Evolutionary conservation across 64 coral and sea anemone genomes (phyloP), one percentile per base, ranked within the genome.

Genomic region (Trachythela sp.): DNA sequence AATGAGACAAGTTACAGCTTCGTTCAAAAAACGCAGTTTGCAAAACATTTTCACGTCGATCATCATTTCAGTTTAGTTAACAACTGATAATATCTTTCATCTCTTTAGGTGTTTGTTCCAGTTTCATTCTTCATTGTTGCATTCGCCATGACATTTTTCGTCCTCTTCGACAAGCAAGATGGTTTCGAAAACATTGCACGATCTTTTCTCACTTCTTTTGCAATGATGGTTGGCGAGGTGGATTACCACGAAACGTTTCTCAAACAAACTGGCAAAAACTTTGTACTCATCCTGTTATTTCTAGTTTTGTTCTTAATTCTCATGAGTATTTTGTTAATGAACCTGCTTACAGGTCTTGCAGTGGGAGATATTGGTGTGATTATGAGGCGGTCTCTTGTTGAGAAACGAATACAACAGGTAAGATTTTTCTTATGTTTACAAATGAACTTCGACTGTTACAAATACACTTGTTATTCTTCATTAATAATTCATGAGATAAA

Each of bases 361-460:
- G 75, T 80, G 7, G 75, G 75, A 0, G 75, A 80, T 80, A 80
- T 39, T 80, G 75, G 75, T 15, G 75, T 37, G 75, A 80, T 80
- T 29, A 80, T 80, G 75, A 80, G 30, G 17, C 20, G 75, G 13
- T 35, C 75, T 13, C 75, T 80, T 10, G 37, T 30, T 22, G 75
- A 80, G 75, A 80, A 80, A 36, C 75, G 34, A 17, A 80, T 80
- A 35, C 75, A 80, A 37, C 30, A 80, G 75, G 75, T 80, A 35
- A 4, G 75, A 9, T 64, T n/a, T 45, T 11, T 45, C 42, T 45
- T 45, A 11, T 45, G 59, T 68, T n/a, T n/a, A n/a, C n/a, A n/a
- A n/a, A n/a, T n/a, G n/a, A n/a, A n/a, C n/a, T n/a, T n/a, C n/a
- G n/a, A n/a, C n/a, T n/a, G n/a, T n/a, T n/a, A n/a, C n/a, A n/a